Conservation (phyloP, 2,113 vertebrate species). For the Phodopus roborovskii region DNA sequence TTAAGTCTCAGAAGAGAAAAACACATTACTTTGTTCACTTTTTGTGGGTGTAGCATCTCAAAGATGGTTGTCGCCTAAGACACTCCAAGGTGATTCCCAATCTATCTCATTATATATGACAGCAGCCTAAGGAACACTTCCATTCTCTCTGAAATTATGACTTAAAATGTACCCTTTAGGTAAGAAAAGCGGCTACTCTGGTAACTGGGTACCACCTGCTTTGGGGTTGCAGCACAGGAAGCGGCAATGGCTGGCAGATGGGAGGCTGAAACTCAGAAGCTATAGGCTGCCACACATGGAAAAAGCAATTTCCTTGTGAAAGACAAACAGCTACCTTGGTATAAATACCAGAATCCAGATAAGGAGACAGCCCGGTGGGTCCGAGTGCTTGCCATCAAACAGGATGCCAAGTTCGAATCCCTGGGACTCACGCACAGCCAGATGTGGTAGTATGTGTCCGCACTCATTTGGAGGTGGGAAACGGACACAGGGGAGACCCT, state of each 20-base stretch:
- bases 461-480: background rate
- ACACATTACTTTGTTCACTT: background rate
- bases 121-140: background rate
- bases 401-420: background rate
- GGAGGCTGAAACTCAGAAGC: background rate
- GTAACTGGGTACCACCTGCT: background rate
- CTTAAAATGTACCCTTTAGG: background rate
- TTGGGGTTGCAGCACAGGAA: constrained; percentile 33
- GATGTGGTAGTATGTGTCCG: background rate
- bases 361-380: background rate
- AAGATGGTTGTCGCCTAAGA: background rate
- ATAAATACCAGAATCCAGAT: constrained; percentile 1
- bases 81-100: background rate
- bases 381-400: background rate
- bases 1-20: background rate
- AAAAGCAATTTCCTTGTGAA: constrained; percentile 37
- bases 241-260: background rate
- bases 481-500: background rate
- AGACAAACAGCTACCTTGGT: constrained; percentile 9
- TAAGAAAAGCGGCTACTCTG: constrained; percentile 1
- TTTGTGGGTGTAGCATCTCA: background rate
- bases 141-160: background rate
- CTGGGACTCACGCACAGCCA: background rate
- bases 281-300: background rate
- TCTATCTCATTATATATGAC: background rate